Conservation (phyloP, 1,140 invertebrate species). For the Cardiocondyla obscurior region DNA sequence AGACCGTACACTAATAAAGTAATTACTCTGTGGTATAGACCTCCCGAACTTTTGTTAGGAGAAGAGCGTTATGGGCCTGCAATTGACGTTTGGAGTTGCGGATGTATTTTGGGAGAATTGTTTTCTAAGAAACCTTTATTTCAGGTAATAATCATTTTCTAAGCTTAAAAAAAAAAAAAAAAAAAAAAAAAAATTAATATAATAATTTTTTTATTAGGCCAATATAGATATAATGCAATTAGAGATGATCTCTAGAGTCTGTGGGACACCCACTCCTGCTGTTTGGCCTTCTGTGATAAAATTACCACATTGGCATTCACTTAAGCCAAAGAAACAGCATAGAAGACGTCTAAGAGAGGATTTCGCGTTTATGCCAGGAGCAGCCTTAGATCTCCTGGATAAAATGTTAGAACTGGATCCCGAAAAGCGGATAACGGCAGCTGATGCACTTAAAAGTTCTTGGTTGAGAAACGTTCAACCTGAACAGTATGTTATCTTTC, state of each 20-base stretch:
- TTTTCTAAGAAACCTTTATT: slow-evolving; percentile 98
- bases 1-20: slow-evolving; percentile 99
- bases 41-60: slow-evolving; percentile 98
- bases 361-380: slow-evolving; percentile 94
- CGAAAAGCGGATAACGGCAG: slow-evolving; percentile 95
- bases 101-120: slow-evolving; percentile 99
- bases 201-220: slow-evolving; percentile 85
- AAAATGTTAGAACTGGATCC: slow-evolving; percentile 99
- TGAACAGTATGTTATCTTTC: slow-evolving; percentile 89
- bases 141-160: slow-evolving; percentile 85
- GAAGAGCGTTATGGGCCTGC: slow-evolving; percentile 99
- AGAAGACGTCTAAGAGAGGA: slow-evolving; percentile 95
- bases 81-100: slow-evolving; percentile 99
- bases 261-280: slow-evolving; percentile 98
- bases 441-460: slow-evolving; percentile 95
- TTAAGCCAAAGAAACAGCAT: slow-evolving; percentile 96
- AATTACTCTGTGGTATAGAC: slow-evolving; percentile 99
- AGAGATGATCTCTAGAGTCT: slow-evolving; percentile 96
- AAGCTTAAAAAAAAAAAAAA: too few species aligned
- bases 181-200: too few species aligned
- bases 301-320: slow-evolving; percentile 95
- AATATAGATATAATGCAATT: slow-evolving; percentile 97
- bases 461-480: slow-evolving; percentile 97
- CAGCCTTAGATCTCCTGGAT: slow-evolving; percentile 97
- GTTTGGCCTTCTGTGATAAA: slow-evolving; percentile 99